Evolutionary conservation across 2,888 invertebrate species (phyloP), one percentile per base, ranked within the genome.

Genomic region (Spicauda simplicius): DNA sequence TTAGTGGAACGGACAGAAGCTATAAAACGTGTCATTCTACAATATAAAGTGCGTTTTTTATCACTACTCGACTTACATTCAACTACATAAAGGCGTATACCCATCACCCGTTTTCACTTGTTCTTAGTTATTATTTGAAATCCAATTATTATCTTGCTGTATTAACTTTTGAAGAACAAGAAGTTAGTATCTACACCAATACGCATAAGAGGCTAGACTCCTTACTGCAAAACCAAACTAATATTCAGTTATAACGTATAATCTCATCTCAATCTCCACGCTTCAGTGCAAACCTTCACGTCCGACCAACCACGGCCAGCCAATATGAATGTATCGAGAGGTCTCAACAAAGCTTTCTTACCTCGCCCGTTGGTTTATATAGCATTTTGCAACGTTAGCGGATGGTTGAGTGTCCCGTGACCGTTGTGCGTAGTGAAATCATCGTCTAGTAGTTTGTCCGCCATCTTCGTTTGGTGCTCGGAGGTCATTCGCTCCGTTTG

Each of bases 341-440:
- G 5, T 25, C 25, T 8, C 16, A 52, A 16, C 11, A 10, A 33
- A 10, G 1, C 8, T 6, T 33, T 1, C 10, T 10, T 33, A 33
- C 33, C 33, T 33, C 8, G 10, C 8, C 8, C 8, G 6, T 33
- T 10, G 33, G 33, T 8, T 85, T 90, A 92, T 74, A 91, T 90
- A 52, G 91, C 91, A 74, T 92, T 92, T 70, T 88, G 90, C 77
- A 92, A 76, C 64, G 92, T 91, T 63, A 92, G 77, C 71, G 92
- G 91, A 71, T 92, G 91, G 58, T 78, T 77, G 70, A 81, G 30
- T 8, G 82, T 5, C 58, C 72, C 61, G 76, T 91, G 90, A 5
- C 91, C 91, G 75, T 93, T 93, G 88, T 91, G 91, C 85, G 91
- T 79, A n/a, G 89, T 81, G 82, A 88, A 91, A 72, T 91, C 92